Evolutionary conservation across 2,113 vertebrate species (phyloP), one percentile per base, ranked within the genome.

Genomic region (Gobius niger): DNA sequence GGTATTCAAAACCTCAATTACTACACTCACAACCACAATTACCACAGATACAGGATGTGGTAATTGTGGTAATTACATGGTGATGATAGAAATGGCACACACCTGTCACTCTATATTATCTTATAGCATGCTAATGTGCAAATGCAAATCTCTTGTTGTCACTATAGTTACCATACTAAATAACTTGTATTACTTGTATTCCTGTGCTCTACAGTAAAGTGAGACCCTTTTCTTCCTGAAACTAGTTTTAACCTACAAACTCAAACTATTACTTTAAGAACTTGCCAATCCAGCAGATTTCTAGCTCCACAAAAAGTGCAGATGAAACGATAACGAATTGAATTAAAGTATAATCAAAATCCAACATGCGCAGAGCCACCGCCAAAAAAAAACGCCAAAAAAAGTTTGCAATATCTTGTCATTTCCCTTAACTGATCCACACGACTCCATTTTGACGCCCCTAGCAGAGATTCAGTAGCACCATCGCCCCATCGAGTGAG

Each of bases 401-500:
- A 24, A 56, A 12, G 12, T 34, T 16, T 6, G 18, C 1, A 24
- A 54, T 12, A 24, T n/a, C 2, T 15, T 59, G 56, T 59, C 14
- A 59, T 59, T 42, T 24, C 6, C 7, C 56, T 59, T 41, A 42
- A 42, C 14, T 60, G 57, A 44, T 40, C 41, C 34, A 41, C 40
- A 16, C 15, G 14, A 42, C 34, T 42, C 57, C n/a, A 60, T 41
- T 44, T n/a, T 14, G 3, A 7, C 57, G 40, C 24, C 56, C 54
- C 6, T 1, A 41, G 56, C 19, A 14, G 24, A 14, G 56, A 41
- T 59, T 59, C 9, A 42, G 57, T n/a, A 42, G 13, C 57, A 42
- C 62, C 65, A 63, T 70, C 70, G 78, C 14, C 63, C 82, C 76
- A 86, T 85, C 72, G 71, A 83, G 70, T 75, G 80, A 78, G 74